phyloP scores from a whole-genome alignment of 2,888 invertebrate species.

The Archips xylosteana region DNA sequence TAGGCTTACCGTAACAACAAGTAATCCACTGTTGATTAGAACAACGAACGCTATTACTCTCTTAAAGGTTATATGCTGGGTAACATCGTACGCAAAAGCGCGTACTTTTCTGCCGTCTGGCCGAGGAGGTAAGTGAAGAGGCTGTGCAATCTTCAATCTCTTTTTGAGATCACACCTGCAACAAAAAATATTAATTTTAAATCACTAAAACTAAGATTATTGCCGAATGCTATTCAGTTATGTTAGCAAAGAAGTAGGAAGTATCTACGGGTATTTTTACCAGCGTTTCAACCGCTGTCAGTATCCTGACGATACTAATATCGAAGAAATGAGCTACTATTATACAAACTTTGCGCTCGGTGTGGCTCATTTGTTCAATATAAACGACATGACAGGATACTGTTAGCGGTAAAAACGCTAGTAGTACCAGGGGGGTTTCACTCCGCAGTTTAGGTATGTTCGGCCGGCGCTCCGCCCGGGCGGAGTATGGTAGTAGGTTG shows the following conservation, averaged over 20 bases:
- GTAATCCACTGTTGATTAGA: slow-evolving; percentile 95
- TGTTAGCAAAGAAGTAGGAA: neutral
- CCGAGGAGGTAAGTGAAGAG: slow-evolving; percentile 97
- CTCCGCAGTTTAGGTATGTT: too few relatives aligned
- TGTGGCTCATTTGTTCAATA: too few relatives aligned
- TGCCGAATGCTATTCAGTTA: neutral
- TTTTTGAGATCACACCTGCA: slow-evolving; percentile 98
- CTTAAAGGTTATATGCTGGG: slow-evolving; percentile 98
- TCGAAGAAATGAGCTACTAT: too few relatives aligned
- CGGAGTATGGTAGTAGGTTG: too few relatives aligned
- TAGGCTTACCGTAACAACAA: slow-evolving; percentile 93
- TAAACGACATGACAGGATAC: too few relatives aligned
- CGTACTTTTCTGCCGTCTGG: slow-evolving; percentile 97
- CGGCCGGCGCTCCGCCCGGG: too few relatives aligned
- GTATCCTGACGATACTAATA: too few relatives aligned
- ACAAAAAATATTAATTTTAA: neutral
- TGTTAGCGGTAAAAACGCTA: too few relatives aligned
- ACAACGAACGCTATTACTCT: slow-evolving; percentile 97
- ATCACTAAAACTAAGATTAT: neutral
- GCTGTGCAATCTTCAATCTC: slow-evolving; percentile 99
- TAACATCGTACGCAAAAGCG: slow-evolving; percentile 98
- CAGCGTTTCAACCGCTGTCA: too few relatives aligned
- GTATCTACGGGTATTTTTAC: too few relatives aligned
- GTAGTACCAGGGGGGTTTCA: too few relatives aligned
- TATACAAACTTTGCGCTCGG: too few relatives aligned